Evolutionary conservation across 2,113 vertebrate species (phyloP), one percentile per base, ranked within the genome.

Genomic region (Origma solitaria): DNA sequence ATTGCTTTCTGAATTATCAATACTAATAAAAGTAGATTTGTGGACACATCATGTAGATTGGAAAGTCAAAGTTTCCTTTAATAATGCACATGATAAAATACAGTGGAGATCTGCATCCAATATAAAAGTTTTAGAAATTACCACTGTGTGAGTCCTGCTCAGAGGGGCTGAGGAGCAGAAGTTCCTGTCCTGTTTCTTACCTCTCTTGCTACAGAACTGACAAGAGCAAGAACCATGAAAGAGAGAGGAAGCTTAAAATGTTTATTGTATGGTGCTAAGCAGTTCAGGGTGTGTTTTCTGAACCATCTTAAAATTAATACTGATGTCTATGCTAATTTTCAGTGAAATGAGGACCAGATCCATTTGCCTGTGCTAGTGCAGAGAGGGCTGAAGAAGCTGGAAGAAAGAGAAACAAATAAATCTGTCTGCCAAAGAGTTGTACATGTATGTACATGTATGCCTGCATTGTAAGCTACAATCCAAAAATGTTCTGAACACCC

Each of bases 401-500:
- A 86, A 54, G 49, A 66, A 80, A 92, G 54, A 87, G 38, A 62
- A 84, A 56, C 25, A 71, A 77, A 49, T 9, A 80, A 40, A 61
- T 27, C 19, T 30, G n/a, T 19, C 56, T 88, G 78, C 57, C 49
- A 61, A 80, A 69, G 38, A 49, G 62, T 50, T 76, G 56, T 13
- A 38, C 20, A 13, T 2, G 19, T 19, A 31, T 19, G n/a, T 4
- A 10, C 0, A 1, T 35, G 21, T 12, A 57, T 15, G 51, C 30
- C 49, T 51, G 53, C 23, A 47, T 3, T 40, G 20, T 4, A 25
- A 61, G 44, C 35, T 37, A 84, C 51, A 51, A 47, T 6, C 44
- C 56, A 81, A 31, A 37, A 27, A 24, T 1, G 8, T 19, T 16
- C 15, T 31, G 22, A n/a, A 31, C 35, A 18, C 20, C 35, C 64